phyloP scores from a whole-genome alignment of 2,888 invertebrate genomes.

The Hyposoter didymator region DNA sequence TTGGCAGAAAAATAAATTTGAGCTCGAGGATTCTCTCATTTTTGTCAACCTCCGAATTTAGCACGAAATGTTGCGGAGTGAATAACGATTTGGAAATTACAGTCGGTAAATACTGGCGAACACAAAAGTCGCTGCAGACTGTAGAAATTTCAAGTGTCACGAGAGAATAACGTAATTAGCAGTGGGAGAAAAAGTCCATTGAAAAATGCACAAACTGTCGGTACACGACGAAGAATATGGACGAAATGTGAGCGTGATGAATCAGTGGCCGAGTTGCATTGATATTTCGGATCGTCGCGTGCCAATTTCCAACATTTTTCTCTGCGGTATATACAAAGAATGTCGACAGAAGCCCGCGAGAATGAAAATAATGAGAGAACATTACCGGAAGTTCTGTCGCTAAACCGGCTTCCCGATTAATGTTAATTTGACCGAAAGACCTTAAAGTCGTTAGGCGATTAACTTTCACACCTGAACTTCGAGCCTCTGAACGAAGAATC shows the following conservation, averaged over 20 bases:
- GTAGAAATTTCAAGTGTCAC: not conserved
- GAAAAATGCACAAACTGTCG: not conserved
- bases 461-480: slow-evolving; percentile 49
- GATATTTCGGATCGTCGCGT: not conserved
- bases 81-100: not conserved
- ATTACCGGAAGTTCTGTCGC: slow-evolving; percentile 53
- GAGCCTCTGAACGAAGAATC: not conserved
- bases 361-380: slow-evolving; percentile 60
- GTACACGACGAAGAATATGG: not conserved
- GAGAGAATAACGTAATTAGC: not conserved
- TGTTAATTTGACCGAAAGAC: slow-evolving; percentile 51
- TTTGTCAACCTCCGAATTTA: not conserved
- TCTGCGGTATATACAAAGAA: slow-evolving; percentile 45
- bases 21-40: not conserved
- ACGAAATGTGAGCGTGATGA: not conserved
- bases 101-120: not conserved
- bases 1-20: not conserved
- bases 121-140: not conserved
- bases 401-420: slow-evolving; percentile 62
- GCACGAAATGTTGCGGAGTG: not conserved
- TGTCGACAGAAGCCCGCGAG: slow-evolving; percentile 15
- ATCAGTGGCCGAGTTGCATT: not conserved
- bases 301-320: slow-evolving; percentile 30
- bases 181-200: not conserved
- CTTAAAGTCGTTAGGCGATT: slow-evolving; percentile 42